Percentiles rank a stretch among this genome's conserved stretches.
Evolutionary conservation across 1,140 invertebrate species (phyloP).

Genomic region (Brachionus rubens): DNA sequence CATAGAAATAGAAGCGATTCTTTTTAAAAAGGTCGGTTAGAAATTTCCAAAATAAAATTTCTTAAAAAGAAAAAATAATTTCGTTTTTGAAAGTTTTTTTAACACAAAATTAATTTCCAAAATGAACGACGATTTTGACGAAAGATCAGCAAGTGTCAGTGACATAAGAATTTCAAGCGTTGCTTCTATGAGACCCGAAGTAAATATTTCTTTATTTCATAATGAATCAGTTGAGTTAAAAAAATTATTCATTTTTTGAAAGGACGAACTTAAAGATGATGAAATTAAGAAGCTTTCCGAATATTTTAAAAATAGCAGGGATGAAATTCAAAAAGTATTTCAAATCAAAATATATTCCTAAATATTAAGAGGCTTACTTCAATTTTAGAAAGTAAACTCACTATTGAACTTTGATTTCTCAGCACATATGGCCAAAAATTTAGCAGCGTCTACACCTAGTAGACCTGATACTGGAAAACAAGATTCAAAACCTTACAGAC

Average conservation of each 20-base stretch:
- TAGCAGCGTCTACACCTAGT: neutral
- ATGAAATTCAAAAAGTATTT: slow-evolving; percentile 38
- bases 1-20: too few relatives aligned
- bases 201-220: neutral
- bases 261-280: slow-evolving; percentile 30
- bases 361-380: neutral
- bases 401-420: slow-evolving; percentile 19
- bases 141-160: slow-evolving; percentile 38
- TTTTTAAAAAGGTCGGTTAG: slow-evolving; percentile 32
- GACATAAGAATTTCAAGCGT: slow-evolving; percentile 43
- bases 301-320: slow-evolving; percentile 35
- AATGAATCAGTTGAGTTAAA: neutral
- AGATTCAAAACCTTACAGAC: neutral
- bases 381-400: slow-evolving; percentile 38
- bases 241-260: neutral
- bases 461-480: neutral
- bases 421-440: neutral
- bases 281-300: slow-evolving; percentile 36
- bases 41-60: slow-evolving; percentile 8
- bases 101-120: neutral
- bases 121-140: slow-evolving; percentile 13
- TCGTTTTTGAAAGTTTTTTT: neutral
- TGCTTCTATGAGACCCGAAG: neutral
- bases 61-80: neutral
- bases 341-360: neutral